phyloP scores from a whole-genome alignment of 2,113 vertebrate genomes.

The Balaeniceps rex region DNA sequence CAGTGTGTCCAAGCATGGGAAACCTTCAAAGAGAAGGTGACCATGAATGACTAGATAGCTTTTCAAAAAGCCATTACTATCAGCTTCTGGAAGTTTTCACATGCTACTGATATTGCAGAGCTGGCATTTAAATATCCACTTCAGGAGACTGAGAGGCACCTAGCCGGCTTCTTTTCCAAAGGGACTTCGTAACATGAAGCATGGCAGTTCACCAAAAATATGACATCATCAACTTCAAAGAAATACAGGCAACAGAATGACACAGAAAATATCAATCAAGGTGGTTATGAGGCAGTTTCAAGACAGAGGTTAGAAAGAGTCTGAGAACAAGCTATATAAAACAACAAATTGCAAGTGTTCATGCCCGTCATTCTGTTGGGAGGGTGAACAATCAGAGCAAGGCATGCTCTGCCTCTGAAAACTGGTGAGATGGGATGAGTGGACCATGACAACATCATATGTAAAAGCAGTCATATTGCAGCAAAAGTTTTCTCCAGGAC shows the following conservation, averaged over 20 bases:
- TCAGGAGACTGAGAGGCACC: background rate
- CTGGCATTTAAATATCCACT: background rate
- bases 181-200: background rate
- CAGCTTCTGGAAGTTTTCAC: background rate
- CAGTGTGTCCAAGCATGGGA: background rate
- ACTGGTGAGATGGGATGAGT: background rate
- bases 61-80: background rate
- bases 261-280: background rate
- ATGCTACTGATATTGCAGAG: background rate
- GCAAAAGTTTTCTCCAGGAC: background rate
- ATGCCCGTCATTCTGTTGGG: background rate
- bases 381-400: background rate
- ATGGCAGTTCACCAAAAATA: background rate
- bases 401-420: background rate
- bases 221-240: background rate
- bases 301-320: background rate
- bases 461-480: background rate
- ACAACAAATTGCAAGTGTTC: background rate
- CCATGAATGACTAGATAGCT: background rate
- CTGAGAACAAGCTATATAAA: background rate
- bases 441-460: background rate
- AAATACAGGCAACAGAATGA: background rate
- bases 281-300: background rate
- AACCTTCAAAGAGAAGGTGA: background rate
- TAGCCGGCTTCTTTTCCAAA: background rate